Conservation (phyloP, 1,140 invertebrate species). For the Lepeophtheirus salmonis region DNA sequence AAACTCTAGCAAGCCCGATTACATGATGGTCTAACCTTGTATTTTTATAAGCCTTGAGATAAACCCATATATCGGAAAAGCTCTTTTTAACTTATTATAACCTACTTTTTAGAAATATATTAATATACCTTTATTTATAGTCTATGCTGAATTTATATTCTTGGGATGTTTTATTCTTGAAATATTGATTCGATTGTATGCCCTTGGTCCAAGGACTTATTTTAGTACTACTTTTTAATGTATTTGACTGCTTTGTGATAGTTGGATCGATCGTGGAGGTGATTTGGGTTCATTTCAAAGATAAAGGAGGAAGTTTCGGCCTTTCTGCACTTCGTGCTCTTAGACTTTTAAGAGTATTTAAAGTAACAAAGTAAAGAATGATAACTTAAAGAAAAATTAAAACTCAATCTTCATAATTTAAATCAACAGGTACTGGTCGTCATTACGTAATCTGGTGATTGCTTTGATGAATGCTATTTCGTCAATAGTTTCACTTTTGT, state of each 20-base stretch:
- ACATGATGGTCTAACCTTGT: no score
- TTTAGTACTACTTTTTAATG: slow-evolving; percentile 10
- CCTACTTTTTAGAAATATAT: background rate
- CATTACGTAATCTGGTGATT: slow-evolving; percentile 91
- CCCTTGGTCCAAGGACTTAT: slow-evolving; percentile 1
- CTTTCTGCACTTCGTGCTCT: slow-evolving; percentile 94
- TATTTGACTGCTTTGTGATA: slow-evolving; percentile 96
- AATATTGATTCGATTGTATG: slow-evolving; percentile 15
- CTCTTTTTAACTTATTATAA: no score
- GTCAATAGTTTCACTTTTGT: slow-evolving; percentile 97
- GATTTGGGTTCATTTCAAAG: slow-evolving; percentile 82
- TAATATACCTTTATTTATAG: slow-evolving; percentile 6
- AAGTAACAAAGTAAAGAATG: slow-evolving; percentile 52
- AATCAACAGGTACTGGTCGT: slow-evolving; percentile 91
- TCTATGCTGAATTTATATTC: slow-evolving; percentile 15
- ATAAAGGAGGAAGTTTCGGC: slow-evolving; percentile 77
- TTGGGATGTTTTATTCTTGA: slow-evolving; percentile 10
- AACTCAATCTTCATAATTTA: slow-evolving; percentile 13
- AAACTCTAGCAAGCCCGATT: no score
- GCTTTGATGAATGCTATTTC: slow-evolving; percentile 98
- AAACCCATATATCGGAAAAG: no score
- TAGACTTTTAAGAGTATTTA: slow-evolving; percentile 94
- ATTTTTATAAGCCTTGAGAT: no score
- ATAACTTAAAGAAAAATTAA: background rate
- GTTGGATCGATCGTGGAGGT: slow-evolving; percentile 98